Evolutionary conservation across 1,140 invertebrate genomes (phyloP), one percentile per base, ranked within the genome.

Genomic region (Campodea augens): DNA sequence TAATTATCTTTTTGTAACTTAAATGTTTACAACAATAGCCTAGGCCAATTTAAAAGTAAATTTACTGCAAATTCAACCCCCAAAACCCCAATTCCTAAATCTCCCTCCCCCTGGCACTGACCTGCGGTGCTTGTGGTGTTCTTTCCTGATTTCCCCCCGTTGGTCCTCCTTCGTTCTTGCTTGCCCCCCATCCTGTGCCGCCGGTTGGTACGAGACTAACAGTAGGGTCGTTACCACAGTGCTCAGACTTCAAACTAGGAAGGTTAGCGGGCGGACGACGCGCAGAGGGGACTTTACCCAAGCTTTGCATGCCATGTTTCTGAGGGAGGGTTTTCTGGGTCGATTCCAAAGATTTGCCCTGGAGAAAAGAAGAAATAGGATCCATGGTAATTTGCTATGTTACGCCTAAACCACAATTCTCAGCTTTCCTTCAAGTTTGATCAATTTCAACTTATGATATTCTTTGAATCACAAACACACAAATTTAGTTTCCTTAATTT

Each of bases 291-390:
- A 95, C 86, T 80, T 93, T 95, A 71, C 90, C 89, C 77, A 96
- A 77, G 70, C 77, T 87, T 83, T 93, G 89, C 77, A 95, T 86
- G 74, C 90, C 90, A 92, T 93, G 87, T 83, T 92, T 91, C 64
- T 83, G 79, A 73, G 83, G 77, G 68, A 79, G 87, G 70, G 84
- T 86, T 58, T 82, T 79, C 62, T 79, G 78, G 57, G 80, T 78
- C 59, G 81, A 78, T 67, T 87, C 82, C 59, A 74, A 80, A 65
- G 77, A 78, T 71, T 92, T 85, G 60, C 84, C 85, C 83, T 89
- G 56, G 25, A 68, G 62, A 42, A 47, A 49, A 44, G 41, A 44
- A 40, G 39, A 45, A 39, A 38, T 27, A 18, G 22, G n/a, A n/a
- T n/a, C n/a, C n/a, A n/a, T n/a, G n/a, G n/a, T n/a, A n/a, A n/a